Evolutionary conservation across 2,888 invertebrate genomes (phyloP), one percentile per base, ranked within the genome.

Genomic region (Oscheius sp.): DNA sequence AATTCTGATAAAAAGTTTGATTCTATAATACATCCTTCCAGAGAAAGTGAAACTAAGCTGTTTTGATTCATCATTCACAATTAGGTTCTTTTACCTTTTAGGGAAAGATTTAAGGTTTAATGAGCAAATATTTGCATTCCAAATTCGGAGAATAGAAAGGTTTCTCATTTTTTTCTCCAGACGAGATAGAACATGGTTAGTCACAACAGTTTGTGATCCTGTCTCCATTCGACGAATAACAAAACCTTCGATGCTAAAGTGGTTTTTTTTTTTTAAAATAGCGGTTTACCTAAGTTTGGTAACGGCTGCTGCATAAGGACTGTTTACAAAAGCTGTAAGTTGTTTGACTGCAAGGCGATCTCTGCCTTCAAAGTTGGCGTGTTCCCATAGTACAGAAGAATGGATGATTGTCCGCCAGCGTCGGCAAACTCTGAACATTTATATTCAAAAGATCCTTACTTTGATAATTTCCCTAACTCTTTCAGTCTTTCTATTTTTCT

Each of bases 21-120:
- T 12, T 41, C 44, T 2, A 59, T 59, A 4, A 59, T 59, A n/a
- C 59, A 59, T 6, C 59, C 59, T 44, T 59, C 59, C 2, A 41
- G 44, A 20, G 59, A 59, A 14, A 59, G 59, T 5, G 41, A 8
- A 17, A 44, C 59, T n/a, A 59, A 5, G 8, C 59, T 59, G 41
- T 26, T n/a, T n/a, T n/a, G n/a, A n/a, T n/a, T n/a, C n/a, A n/a
- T n/a, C n/a, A n/a, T n/a, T n/a, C n/a, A n/a, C n/a, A n/a, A n/a
- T n/a, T n/a, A n/a, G 36, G 9, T 17, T 1, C 1, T 2, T 2
- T 20, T 24, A 59, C 59, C 59, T 44, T 44, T 44, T 59, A 3
- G 59, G 59, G 20, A 59, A 41, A n/a, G 2, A 44, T 28, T 59
- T 59, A 30, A 59, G 24, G 4, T 24, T 44, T 2, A 59, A 14